Evolutionary conservation across 2,113 vertebrate genomes (phyloP).

Genomic region (Henicopernis longicauda): DNA sequence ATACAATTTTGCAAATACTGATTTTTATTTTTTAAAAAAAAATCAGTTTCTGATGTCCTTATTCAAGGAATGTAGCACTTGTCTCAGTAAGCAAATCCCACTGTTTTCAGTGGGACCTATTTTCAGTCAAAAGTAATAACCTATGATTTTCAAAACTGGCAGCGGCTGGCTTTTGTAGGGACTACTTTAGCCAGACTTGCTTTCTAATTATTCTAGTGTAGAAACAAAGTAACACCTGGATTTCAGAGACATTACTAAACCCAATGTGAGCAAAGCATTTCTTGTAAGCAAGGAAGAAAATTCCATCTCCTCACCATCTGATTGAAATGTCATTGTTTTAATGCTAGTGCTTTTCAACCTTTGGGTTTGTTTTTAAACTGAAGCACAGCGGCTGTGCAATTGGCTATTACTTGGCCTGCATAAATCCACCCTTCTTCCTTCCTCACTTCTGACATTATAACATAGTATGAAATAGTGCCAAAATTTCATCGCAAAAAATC

Average conservation of each 20-base stretch:
- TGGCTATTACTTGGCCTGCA: not conserved
- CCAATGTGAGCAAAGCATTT: not conserved
- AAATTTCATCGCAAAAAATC: not conserved
- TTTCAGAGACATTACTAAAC: not conserved
- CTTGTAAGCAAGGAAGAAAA: not conserved
- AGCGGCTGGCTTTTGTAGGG: not conserved
- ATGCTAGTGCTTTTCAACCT: not conserved
- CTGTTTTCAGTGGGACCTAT: not conserved
- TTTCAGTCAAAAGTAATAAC: not conserved
- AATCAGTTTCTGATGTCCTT: not conserved
- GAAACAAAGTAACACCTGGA: not conserved
- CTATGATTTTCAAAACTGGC: not conserved
- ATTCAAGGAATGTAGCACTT: not conserved
- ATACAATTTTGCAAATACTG: not conserved
- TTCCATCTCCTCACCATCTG: not conserved
- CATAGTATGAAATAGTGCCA: not conserved
- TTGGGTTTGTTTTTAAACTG: not conserved
- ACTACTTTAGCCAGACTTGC: not conserved
- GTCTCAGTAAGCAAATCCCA: not conserved
- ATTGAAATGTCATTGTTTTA: not conserved
- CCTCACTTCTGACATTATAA: not conserved
- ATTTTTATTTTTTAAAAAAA: not conserved
- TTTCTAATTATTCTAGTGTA: not conserved
- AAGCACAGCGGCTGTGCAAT: not conserved
- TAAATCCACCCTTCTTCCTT: not conserved